Evolutionary conservation across 2,797 vertebrate species (phyloP).

Genomic region (Pagetopsis macropterus): DNA sequence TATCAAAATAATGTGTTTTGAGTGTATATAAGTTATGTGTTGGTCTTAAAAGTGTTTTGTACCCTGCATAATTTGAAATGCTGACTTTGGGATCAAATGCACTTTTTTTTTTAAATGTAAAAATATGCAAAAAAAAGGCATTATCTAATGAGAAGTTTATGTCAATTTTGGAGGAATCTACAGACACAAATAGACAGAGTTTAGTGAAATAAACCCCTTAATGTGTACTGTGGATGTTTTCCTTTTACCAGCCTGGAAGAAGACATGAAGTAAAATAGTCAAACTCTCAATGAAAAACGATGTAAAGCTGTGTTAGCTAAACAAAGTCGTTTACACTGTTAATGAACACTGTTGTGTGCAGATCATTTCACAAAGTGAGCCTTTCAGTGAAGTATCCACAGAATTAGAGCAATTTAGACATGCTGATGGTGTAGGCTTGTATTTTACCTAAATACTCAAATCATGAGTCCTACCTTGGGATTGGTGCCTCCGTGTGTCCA

Average conservation of each 20-base stretch:
- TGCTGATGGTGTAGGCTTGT: neutral
- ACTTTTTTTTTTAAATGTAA: neutral
- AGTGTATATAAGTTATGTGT: too few relatives aligned
- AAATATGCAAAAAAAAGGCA: too few relatives aligned
- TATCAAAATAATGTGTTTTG: too few relatives aligned
- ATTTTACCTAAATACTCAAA: neutral
- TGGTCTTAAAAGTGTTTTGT: neutral
- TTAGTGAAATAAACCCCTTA: too few relatives aligned
- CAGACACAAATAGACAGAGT: too few relatives aligned
- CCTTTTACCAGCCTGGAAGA: too few relatives aligned
- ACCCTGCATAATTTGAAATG: neutral
- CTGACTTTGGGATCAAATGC: too few relatives aligned
- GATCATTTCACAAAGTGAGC: neutral
- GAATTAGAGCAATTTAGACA: neutral
- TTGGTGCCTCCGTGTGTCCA: slow-evolving; percentile 55
- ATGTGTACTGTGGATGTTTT: too few relatives aligned
- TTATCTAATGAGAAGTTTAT: too few relatives aligned
- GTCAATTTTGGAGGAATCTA: too few relatives aligned
- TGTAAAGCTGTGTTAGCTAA: neutral
- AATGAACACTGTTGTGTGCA: neutral
- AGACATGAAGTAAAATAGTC: too few relatives aligned
- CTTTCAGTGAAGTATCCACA: neutral
- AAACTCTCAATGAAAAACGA: too few relatives aligned
- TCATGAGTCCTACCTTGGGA: slow-evolving; percentile 67
- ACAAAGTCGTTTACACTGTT: neutral